Evolutionary conservation across 2,113 vertebrate species (phyloP), one percentile per base, ranked within the genome.

Genomic region (Nerophis ophidion): DNA sequence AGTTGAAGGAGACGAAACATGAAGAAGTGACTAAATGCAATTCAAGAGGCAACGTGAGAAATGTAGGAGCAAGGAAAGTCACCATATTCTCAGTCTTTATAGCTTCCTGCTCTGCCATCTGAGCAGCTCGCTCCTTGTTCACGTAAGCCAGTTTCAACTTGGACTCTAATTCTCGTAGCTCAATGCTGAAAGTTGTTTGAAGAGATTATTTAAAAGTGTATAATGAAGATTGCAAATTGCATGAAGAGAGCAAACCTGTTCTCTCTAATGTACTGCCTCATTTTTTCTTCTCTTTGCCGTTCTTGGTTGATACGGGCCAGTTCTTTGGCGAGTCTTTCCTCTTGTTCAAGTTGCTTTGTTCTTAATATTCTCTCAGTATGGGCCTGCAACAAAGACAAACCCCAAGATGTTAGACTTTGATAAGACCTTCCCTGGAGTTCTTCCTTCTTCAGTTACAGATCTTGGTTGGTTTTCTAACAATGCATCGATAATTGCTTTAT

Each of bases 51-150:
- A 2, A 38, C 5, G 7, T 8, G 5, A 12, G 40, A 11, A 44
- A 44, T 44, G 8, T n/a, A 4, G 15, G 38, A 16, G 53, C 15
- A 8, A 55, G 45, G 5, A 14, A 14, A 6, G 65, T 92, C 88
- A 99, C 96, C 90, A 90, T 88, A 44, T 87, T 82, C 73, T 95
- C 92, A 46, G 75, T 83, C 68, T 84, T 91, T 5, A 89, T 62
- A 10, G 89, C 91, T 66, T 93, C 91, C 65, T 91, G 93, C 66
- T 98, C 94, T 55, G 92, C 93, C 1, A 98, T 87, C 81, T 98
- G 96, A n/a, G 91, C 93, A 26, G 91, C 93, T 74, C 92, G 86
- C 71, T 92, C 95, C 79, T 92, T 93, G 77, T 91, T 95, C 86
- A 95, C 44, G 60, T 97, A 97, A 0, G 93, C 95, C 15, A 87